Evolutionary conservation across 1,140 invertebrate species (phyloP).

Genomic region (Trichonephila inaurata): DNA sequence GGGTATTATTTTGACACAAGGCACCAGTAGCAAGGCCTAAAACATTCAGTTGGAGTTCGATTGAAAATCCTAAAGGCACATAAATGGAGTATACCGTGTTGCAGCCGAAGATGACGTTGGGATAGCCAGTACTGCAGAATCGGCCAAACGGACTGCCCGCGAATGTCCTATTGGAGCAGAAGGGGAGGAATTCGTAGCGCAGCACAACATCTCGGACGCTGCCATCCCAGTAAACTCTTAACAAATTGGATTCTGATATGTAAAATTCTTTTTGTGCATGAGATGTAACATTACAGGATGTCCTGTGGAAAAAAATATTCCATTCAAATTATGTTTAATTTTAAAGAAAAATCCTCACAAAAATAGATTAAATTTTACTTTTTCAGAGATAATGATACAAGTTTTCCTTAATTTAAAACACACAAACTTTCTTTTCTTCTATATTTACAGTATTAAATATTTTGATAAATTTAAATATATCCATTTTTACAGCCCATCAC

Average conservation of each 20-base stretch:
- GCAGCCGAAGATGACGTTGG: constrained; percentile 53
- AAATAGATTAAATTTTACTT: no score
- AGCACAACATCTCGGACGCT: neutral
- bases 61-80: constrained; percentile 65
- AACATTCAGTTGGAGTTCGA: constrained; percentile 47
- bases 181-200: constrained; percentile 40
- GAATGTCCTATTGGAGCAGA: constrained; percentile 51
- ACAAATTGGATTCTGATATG: constrained; percentile 71
- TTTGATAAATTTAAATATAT: no score
- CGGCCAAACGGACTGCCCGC: neutral
- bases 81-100: constrained; percentile 32
- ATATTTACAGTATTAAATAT: no score
- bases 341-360: no score
- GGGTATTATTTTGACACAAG: constrained; percentile 28
- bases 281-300: constrained; percentile 42
- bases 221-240: constrained; percentile 35
- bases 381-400: no score
- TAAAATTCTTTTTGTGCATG: constrained; percentile 67
- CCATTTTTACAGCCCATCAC: no score
- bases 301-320: constrained; percentile 21
- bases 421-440: no score
- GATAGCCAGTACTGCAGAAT: constrained; percentile 60
- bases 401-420: no score
- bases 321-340: no score
- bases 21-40: constrained; percentile 48